Evolutionary conservation across 1,140 invertebrate genomes (phyloP).

Genomic region (Platorchestia sp.): DNA sequence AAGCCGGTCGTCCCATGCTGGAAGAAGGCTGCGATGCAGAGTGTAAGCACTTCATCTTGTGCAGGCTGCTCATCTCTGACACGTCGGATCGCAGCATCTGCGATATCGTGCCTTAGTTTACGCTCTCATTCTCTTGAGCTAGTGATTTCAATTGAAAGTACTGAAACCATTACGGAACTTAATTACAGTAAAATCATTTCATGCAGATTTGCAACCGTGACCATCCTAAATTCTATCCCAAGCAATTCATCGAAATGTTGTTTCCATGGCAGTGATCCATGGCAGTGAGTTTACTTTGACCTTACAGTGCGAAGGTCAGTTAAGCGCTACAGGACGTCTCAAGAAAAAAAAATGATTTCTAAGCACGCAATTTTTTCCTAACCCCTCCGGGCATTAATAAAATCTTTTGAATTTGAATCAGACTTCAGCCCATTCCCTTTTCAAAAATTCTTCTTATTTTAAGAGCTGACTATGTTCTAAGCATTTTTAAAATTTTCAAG

Average conservation of each 20-base stretch:
- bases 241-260: not conserved
- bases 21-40: slow-evolving; percentile 61
- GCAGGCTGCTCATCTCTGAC: slow-evolving; percentile 61
- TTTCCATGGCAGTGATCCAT: not conserved
- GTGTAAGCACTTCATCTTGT: slow-evolving; percentile 61
- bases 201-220: not conserved
- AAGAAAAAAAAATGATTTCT: not conserved
- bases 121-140: not conserved
- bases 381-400: not conserved
- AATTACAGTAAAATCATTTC: not conserved
- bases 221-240: not conserved
- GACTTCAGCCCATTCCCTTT: too few species aligned
- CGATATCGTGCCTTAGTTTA: slow-evolving; percentile 4
- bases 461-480: too few species aligned
- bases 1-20: slow-evolving; percentile 58
- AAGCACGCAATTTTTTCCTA: not conserved
- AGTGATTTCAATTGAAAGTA: not conserved
- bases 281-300: not conserved
- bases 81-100: slow-evolving; percentile 61
- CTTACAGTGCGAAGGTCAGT: not conserved
- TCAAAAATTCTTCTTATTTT: too few species aligned
- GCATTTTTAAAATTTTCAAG: too few species aligned
- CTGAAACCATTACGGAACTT: not conserved
- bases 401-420: too few species aligned
- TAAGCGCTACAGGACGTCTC: not conserved